These are phyloP conservation scores for Chaetophractus vellerosus DNA, from an alignment of 2,797 vertebrate species.

Conservation along the genomic window DNA sequence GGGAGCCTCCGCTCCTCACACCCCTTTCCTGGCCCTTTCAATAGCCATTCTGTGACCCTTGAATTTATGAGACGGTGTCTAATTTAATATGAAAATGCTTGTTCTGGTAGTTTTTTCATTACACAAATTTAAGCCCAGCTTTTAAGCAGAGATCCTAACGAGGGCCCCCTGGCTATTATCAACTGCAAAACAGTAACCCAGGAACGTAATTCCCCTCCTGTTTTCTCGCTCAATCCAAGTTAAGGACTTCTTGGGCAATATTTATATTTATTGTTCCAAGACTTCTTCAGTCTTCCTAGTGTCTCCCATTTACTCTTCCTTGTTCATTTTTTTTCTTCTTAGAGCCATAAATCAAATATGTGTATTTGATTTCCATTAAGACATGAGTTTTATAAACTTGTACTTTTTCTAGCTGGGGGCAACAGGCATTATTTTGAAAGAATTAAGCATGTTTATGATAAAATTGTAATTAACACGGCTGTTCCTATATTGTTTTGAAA, in stretches of 20 bases:
- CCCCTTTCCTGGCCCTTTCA: neutral
- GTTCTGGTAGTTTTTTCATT: neutral
- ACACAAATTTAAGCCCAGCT: slow-evolving; percentile 7
- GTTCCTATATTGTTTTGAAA: slow-evolving; percentile 43
- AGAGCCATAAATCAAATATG: neutral
- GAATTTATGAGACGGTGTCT: neutral
- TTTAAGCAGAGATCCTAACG: neutral
- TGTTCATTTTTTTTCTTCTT: neutral
- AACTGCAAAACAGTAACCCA: neutral
- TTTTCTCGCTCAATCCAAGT: too few species aligned
- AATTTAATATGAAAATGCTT: neutral
- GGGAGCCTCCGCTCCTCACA: neutral
- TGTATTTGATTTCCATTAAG: slow-evolving; percentile 30
- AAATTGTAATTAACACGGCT: neutral
- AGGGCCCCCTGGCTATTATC: neutral
- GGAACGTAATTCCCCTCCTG: neutral
- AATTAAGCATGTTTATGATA: slow-evolving; percentile 51
- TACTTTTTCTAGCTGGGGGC: slow-evolving; percentile 12
- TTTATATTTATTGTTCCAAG: neutral
- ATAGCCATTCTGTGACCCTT: neutral
- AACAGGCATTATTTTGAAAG: slow-evolving; percentile 48
- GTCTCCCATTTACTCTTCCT: neutral
- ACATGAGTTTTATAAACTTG: neutral
- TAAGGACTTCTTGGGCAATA: neutral
- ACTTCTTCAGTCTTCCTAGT: neutral